Evolutionary conservation across 2,797 vertebrate species (phyloP), one percentile per base, ranked within the genome.

Genomic region (Ptychobarbus kaznakovi): DNA sequence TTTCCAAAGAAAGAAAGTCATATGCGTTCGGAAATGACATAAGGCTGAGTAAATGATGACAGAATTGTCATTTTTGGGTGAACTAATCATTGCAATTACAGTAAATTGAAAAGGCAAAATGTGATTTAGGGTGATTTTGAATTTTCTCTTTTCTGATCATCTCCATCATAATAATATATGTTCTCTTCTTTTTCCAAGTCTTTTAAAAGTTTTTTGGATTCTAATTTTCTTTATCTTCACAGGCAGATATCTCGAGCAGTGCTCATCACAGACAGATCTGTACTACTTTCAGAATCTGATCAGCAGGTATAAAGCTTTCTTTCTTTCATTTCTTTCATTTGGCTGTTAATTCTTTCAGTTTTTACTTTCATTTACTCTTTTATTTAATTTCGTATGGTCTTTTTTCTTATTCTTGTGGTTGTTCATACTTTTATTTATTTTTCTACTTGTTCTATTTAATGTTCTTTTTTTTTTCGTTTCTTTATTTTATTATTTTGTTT

Each of bases 211-310:
- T 13, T 13, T 12, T 49, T 42, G n/a, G 9, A 25, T 35, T n/a
- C 15, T 69, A 42, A 69, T 58, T 69, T 3, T 3, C 2, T 81
- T 53, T 79, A 4, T 73, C 25, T 81, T 20, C 32, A 46, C 89
- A 95, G 94, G 92, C 91, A 44, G 11, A 75, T 95, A 25, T 95
- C 95, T 89, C 89, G 95, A 91, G 94, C 93, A 0, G 90, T 95
- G 11, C 89, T 95, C 25, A 94, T 95, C 40, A 95, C 94, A 0
- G 92, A 95, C 69, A 20, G 87, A 16, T 95, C 94, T 0, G 12
- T 95, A 38, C 91, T 94, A 35, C 90, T 84, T 61, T 77, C 86
- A 0, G 89, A 92, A 22, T 92, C 92, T 0, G 92, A 95, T 18
- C 94, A 95, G 20, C 94, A 95, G 94, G 94, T 95, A 83, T 35